Evolutionary conservation across 2,113 vertebrate species (phyloP).

Genomic region (Danionella cerebrum): DNA sequence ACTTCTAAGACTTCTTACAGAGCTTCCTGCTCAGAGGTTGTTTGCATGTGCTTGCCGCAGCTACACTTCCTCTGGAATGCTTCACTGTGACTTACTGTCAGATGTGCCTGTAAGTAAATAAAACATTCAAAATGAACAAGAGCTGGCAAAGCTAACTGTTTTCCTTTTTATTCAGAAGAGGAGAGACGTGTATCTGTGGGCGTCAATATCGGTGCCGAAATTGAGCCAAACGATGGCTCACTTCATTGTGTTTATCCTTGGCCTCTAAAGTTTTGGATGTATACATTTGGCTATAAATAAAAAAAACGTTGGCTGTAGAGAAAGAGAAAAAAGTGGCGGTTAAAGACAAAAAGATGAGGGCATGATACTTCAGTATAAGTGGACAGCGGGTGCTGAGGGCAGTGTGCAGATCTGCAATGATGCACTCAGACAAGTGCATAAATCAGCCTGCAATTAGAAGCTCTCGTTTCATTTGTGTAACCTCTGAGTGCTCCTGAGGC

Average conservation of each 20-base stretch:
- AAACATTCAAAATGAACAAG: not conserved
- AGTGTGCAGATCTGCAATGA: conserved; percentile 40
- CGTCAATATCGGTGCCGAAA: conserved; percentile 64
- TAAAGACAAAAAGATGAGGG: not conserved
- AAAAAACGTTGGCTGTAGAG: not conserved
- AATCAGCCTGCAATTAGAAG: conserved; percentile 71
- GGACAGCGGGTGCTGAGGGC: conserved; percentile 50
- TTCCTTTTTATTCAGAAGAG: conserved; percentile 35
- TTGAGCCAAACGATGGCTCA: conserved; percentile 65
- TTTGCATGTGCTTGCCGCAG: conserved; percentile 1
- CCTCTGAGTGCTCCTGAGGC: conserved; percentile 61
- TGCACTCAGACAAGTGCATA: conserved; percentile 70
- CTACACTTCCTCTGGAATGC: not conserved
- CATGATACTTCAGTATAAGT: conserved; percentile 63
- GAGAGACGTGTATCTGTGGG: conserved; percentile 40
- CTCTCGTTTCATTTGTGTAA: conserved; percentile 71
- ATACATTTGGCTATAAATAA: conserved; percentile 46
- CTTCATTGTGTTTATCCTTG: conserved; percentile 61
- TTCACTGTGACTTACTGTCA: not conserved
- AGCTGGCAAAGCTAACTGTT: not conserved
- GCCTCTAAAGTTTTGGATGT: conserved; percentile 50
- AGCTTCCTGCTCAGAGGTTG: not conserved
- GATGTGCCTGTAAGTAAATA: not conserved
- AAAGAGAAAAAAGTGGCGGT: conserved; percentile 18
- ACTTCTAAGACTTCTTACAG: conserved; percentile 9